phyloP scores from a whole-genome alignment of 2,113 vertebrate species.

The Micromys minutus region DNA sequence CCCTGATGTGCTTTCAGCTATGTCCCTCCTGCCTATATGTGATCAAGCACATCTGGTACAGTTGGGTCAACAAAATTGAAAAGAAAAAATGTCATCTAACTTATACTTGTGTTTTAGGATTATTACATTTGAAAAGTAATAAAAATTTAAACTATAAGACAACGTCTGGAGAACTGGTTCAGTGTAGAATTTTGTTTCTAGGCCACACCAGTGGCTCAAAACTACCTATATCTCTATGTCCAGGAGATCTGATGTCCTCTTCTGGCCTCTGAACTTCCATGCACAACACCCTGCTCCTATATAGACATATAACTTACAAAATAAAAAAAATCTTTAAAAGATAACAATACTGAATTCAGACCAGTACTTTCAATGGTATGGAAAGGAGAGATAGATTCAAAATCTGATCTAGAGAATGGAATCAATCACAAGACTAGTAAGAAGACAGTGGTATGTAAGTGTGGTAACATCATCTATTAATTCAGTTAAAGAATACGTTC shows the following conservation, averaged over 20 bases:
- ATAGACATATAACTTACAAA: background rate
- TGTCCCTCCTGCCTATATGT: background rate
- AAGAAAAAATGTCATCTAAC: background rate
- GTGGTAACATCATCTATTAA: background rate
- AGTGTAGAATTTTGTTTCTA: background rate
- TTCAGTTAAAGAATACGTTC: background rate
- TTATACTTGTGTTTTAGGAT: background rate
- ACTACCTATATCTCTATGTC: background rate
- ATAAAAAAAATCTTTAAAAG: background rate
- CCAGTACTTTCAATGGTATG: background rate
- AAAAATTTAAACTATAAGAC: background rate
- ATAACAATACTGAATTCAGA: background rate
- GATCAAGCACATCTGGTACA: background rate
- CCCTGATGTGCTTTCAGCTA: background rate
- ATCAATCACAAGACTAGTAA: background rate
- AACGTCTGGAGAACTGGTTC: background rate
- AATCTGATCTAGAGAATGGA: background rate
- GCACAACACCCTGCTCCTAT: background rate
- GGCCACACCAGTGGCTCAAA: background rate
- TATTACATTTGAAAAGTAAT: background rate
- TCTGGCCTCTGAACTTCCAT: background rate
- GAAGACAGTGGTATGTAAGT: background rate
- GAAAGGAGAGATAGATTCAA: background rate
- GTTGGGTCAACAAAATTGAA: background rate
- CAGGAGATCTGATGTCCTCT: background rate